Conservation (phyloP, 2,113 vertebrate genomes). For the Centropristis striata region DNA sequence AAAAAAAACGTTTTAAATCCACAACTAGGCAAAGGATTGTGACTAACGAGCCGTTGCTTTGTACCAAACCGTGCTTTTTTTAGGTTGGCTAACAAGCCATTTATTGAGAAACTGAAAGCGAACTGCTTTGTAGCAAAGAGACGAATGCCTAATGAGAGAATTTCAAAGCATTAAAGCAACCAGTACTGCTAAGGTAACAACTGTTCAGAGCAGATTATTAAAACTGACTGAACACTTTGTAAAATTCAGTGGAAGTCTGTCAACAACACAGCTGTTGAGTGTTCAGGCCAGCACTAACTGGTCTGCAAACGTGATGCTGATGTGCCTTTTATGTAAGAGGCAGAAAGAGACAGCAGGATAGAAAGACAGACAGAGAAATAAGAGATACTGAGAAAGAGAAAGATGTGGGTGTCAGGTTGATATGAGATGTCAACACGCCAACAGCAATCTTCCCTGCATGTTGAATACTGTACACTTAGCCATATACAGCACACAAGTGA, state of each 20-base stretch:
- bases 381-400: slow-evolving; percentile 66
- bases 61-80: slow-evolving; percentile 1
- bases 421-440: slow-evolving; percentile 81
- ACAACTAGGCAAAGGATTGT: not conserved
- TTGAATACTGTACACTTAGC: slow-evolving; percentile 62
- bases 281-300: slow-evolving; percentile 38
- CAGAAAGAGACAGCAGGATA: slow-evolving; percentile 25
- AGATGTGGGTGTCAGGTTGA: slow-evolving; percentile 81
- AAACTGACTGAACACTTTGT: slow-evolving; percentile 1
- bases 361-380: slow-evolving; percentile 49
- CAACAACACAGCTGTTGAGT: slow-evolving; percentile 43
- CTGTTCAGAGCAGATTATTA: slow-evolving; percentile 15
- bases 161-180: slow-evolving; percentile 4
- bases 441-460: slow-evolving; percentile 70
- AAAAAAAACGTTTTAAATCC: not conserved
- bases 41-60: slow-evolving; percentile 24
- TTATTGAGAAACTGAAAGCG: slow-evolving; percentile 20
- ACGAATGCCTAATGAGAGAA: slow-evolving; percentile 12
- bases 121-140: slow-evolving; percentile 13
- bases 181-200: not conserved
- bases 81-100: not conserved
- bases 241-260: slow-evolving; percentile 40
- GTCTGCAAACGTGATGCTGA: slow-evolving; percentile 63
- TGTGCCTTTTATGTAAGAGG: slow-evolving; percentile 80
- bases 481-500: slow-evolving; percentile 24